Evolutionary conservation across 2,797 vertebrate species (phyloP).

Genomic region (Galago senegalensis): DNA sequence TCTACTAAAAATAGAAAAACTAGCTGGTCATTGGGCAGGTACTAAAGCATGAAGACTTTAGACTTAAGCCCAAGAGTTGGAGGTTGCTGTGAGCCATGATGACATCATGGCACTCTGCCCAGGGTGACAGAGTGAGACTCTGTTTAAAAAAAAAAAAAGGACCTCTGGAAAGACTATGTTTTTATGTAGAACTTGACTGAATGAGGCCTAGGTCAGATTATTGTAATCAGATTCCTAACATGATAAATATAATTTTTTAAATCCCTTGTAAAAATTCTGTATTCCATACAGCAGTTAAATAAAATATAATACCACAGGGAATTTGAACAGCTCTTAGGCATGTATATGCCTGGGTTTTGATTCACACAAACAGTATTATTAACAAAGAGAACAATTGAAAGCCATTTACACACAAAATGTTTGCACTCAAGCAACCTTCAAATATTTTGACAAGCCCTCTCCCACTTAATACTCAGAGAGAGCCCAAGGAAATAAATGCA

Average conservation of each 20-base stretch:
- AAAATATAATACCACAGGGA: neutral
- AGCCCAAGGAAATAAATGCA: neutral
- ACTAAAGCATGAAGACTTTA: too few species aligned
- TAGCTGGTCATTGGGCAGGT: too few species aligned
- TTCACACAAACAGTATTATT: neutral
- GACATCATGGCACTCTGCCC: too few species aligned
- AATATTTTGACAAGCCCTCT: neutral
- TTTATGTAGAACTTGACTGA: neutral
- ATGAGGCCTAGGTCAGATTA: neutral
- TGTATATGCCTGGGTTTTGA: neutral
- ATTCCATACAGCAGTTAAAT: neutral
- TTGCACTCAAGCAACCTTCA: neutral
- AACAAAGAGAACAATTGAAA: slow-evolving; percentile 45
- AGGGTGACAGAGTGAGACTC: too few species aligned
- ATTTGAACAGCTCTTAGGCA: neutral
- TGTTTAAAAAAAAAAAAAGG: neutral
- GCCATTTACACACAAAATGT: neutral
- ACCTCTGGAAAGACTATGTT: slow-evolving; percentile 21
- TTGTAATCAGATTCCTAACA: neutral
- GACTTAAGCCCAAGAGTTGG: too few species aligned
- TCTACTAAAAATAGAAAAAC: too few species aligned
- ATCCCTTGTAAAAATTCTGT: neutral
- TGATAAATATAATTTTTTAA: neutral
- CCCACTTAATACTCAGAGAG: neutral
- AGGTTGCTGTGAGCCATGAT: too few species aligned